These are phyloP conservation scores for Chloroceryle aenea DNA, from an alignment of 2,113 vertebrate species.

Conservation along the genomic window DNA sequence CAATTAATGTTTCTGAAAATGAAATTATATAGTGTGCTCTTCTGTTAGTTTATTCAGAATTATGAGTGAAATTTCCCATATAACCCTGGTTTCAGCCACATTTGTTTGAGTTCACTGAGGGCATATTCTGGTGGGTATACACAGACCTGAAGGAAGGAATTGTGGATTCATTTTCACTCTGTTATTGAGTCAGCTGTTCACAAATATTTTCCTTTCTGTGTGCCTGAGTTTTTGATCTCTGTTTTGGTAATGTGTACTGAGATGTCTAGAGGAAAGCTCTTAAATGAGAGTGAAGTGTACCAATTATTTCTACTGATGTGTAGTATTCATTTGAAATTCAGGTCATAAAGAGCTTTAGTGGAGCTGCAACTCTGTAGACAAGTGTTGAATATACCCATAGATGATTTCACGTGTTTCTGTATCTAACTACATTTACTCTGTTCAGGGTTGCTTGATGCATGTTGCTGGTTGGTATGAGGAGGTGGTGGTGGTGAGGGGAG, in stretches of 20 bases:
- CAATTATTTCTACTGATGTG: neutral
- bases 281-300: neutral
- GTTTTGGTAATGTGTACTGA: neutral
- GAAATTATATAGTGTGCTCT: neutral
- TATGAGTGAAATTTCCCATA: neutral
- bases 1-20: neutral
- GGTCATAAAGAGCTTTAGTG: neutral
- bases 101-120: neutral
- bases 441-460: neutral
- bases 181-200: neutral
- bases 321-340: neutral
- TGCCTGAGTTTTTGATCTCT: neutral
- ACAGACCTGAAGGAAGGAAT: neutral
- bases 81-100: neutral
- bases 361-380: neutral
- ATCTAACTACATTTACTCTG: neutral
- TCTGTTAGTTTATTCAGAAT: neutral
- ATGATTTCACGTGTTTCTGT: neutral
- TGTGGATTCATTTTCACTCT: neutral
- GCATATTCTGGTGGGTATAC: neutral
- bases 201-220: neutral
- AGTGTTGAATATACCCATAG: neutral
- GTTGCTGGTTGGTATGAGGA: neutral
- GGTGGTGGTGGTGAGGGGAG: no score
- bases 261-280: neutral